A percentile compares a stretch with the other conserved stretches of the same genome.
Evolutionary conservation across 2,113 vertebrate genomes (phyloP).

Genomic region (Spea bombifrons): DNA sequence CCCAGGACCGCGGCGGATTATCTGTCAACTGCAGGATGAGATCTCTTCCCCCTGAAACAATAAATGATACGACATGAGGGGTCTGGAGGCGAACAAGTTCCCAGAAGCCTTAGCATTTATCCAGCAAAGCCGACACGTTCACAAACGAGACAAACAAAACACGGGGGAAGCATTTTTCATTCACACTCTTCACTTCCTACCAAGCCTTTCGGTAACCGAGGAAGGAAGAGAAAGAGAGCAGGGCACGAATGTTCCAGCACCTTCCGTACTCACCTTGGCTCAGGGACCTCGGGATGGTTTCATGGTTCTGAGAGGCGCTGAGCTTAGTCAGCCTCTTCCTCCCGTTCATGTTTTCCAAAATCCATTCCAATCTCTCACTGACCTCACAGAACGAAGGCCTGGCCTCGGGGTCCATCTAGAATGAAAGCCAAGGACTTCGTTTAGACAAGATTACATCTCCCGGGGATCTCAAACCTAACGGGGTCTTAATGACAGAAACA

Average conservation of each 20-base stretch:
- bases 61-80: neutral
- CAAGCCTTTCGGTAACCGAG: too few species aligned
- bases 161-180: too few species aligned
- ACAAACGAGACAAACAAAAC: too few species aligned
- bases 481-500: too few species aligned
- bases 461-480: too few species aligned
- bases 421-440: neutral
- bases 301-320: constrained; percentile 10
- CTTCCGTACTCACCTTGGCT: neutral
- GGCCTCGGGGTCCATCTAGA: constrained; percentile 75
- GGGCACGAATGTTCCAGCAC: neutral
- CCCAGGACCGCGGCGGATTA: neutral
- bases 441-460: too few species aligned
- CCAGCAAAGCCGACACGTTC: too few species aligned
- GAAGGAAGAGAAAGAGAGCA: too few species aligned
- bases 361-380: constrained; percentile 72
- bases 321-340: neutral
- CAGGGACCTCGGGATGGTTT: neutral
- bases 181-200: too few species aligned
- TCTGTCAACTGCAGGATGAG: neutral
- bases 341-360: constrained; percentile 62
- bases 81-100: neutral
- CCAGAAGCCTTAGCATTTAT: neutral
- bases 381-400: constrained; percentile 78
- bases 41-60: constrained; percentile 17